phyloP scores from a whole-genome alignment of 1,140 invertebrate genomes.

The Drosophila kurseongensis region DNA sequence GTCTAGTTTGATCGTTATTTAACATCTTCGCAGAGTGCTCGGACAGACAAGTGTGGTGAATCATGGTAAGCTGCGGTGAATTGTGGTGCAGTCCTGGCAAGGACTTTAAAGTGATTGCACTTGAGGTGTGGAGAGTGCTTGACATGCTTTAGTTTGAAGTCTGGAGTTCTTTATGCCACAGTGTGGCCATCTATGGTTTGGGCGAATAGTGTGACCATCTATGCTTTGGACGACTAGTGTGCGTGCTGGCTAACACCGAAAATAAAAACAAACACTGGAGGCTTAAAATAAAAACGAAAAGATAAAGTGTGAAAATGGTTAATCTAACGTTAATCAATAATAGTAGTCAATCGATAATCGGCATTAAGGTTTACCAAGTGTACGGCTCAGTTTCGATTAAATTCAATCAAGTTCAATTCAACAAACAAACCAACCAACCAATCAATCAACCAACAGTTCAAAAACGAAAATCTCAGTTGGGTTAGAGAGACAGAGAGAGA shows the following conservation, averaged over 20 bases:
- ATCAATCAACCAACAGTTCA: slow-evolving; percentile 58
- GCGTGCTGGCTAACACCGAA: slow-evolving; percentile 13
- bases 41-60: slow-evolving; percentile 29
- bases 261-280: slow-evolving; percentile 2
- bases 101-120: slow-evolving; percentile 6
- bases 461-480: slow-evolving; percentile 53
- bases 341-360: slow-evolving; percentile 21
- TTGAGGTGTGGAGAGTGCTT: slow-evolving; percentile 17
- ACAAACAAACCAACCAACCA: slow-evolving; percentile 50
- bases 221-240: not conserved
- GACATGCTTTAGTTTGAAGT: slow-evolving; percentile 27
- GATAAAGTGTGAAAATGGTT: slow-evolving; percentile 21
- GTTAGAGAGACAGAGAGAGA: slow-evolving; percentile 11
- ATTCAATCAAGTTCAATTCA: slow-evolving; percentile 39
- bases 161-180: not conserved
- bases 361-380: slow-evolving; percentile 42
- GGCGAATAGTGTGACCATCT: slow-evolving; percentile 12
- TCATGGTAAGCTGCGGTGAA: not conserved
- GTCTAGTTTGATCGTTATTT: not conserved
- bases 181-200: slow-evolving; percentile 8
- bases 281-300: slow-evolving; percentile 7
- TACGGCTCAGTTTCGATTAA: slow-evolving; percentile 37
- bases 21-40: not conserved
- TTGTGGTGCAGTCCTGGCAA: slow-evolving; percentile 19
- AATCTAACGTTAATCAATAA: slow-evolving; percentile 17